phyloP scores from a whole-genome alignment of 2,797 vertebrate genomes.

The Cirrhinus molitorella region DNA sequence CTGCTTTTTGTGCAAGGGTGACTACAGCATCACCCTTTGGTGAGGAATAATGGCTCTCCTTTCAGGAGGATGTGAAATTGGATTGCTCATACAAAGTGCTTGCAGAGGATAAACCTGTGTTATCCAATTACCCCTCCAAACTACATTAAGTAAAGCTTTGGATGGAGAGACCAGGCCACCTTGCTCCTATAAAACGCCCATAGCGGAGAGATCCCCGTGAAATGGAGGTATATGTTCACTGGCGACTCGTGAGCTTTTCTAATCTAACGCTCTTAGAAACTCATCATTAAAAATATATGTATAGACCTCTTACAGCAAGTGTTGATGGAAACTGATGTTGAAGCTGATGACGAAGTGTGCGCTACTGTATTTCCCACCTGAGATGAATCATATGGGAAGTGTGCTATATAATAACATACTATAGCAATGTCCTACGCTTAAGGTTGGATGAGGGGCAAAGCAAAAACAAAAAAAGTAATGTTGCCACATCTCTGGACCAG shows the following conservation, averaged over 20 bases:
- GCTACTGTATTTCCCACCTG: neutral
- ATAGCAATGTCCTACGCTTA: constrained; percentile 3
- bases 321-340: constrained; percentile 23
- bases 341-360: constrained; percentile 26
- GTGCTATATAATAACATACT: neutral
- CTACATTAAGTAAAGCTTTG: constrained; percentile 77
- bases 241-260: constrained; percentile 39
- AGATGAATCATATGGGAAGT: neutral
- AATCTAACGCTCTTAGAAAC: constrained; percentile 27
- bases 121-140: constrained; percentile 87
- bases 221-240: constrained; percentile 40
- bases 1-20: constrained; percentile 81
- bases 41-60: constrained; percentile 85
- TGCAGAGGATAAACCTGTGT: constrained; percentile 86
- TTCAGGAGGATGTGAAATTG: constrained; percentile 87
- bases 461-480: neutral
- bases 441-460: neutral
- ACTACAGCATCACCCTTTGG: constrained; percentile 81
- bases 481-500: neutral
- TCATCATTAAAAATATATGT: constrained; percentile 36
- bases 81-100: constrained; percentile 88
- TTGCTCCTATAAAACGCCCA: constrained; percentile 66
- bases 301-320: constrained; percentile 14
- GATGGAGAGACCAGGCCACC: constrained; percentile 76
- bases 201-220: constrained; percentile 47